Evolutionary conservation across 2,797 vertebrate genomes (phyloP).

Genomic region (Xiphophorus birchmanni): DNA sequence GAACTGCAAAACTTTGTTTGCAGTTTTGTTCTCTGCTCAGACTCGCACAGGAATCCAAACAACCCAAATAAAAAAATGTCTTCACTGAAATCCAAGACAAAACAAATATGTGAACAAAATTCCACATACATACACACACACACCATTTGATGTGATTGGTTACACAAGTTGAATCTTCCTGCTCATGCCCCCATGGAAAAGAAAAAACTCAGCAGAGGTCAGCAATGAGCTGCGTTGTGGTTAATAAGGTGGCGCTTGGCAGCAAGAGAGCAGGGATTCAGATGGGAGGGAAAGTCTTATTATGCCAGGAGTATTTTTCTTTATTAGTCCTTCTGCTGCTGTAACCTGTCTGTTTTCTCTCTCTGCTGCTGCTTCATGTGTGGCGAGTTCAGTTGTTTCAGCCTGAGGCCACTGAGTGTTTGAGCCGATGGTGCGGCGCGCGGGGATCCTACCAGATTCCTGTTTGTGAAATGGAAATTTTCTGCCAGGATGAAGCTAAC

Average conservation of each 20-base stretch:
- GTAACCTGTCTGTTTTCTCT: conserved; percentile 15
- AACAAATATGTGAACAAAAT: conserved; percentile 2
- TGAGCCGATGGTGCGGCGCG: conserved; percentile 16
- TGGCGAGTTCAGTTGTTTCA: conserved; percentile 22
- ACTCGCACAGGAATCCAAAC: neutral
- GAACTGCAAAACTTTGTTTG: no score
- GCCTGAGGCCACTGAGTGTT: conserved; percentile 29
- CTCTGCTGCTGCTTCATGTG: conserved; percentile 33
- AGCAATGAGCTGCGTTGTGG: conserved; percentile 34
- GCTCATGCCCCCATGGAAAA: neutral
- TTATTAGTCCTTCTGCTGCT: conserved; percentile 27
- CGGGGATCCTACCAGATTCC: conserved; percentile 7
- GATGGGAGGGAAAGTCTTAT: conserved; percentile 28
- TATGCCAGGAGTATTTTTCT: conserved; percentile 6
- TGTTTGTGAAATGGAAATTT: conserved; percentile 13
- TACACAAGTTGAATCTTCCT: conserved; percentile 17
- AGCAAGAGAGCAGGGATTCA: conserved; percentile 9
- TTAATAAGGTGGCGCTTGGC: conserved; percentile 8
- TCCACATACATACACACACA: neutral
- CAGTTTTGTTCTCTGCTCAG: neutral
- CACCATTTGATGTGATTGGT: conserved; percentile 6
- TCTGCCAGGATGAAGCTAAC: neutral
- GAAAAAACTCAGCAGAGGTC: conserved; percentile 30
- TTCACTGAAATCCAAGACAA: conserved; percentile 9
- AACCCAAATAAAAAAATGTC: neutral